Conservation (phyloP, 2,888 invertebrate genomes). For the Rutpela maculata region DNA sequence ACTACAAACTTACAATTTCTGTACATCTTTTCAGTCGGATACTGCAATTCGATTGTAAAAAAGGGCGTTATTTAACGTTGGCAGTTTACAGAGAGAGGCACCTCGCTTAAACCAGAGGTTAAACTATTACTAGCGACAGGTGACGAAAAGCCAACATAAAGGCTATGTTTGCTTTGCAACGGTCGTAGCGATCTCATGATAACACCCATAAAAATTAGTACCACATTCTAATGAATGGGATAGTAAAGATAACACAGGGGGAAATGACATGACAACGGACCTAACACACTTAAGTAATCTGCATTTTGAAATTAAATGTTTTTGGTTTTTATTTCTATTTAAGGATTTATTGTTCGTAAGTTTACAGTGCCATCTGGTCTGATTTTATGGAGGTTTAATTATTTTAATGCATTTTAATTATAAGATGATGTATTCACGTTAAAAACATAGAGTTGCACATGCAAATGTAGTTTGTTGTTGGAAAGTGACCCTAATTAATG, state of each 20-base stretch:
- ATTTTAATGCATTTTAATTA: slow-evolving; percentile 3
- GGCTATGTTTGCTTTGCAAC: slow-evolving; percentile 59
- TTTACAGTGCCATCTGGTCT: slow-evolving; percentile 16
- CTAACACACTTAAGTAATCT: slow-evolving; percentile 12
- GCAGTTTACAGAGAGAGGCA: slow-evolving; percentile 5
- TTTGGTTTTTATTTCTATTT: slow-evolving; percentile 1
- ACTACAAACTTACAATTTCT: not conserved
- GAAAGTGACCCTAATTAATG: not conserved
- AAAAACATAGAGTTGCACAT: not conserved
- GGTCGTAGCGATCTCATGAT: slow-evolving; percentile 54
- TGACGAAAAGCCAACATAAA: slow-evolving; percentile 60
- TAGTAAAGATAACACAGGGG: slow-evolving; percentile 21
- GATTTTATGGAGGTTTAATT: slow-evolving; percentile 2
- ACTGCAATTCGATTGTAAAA: not conserved
- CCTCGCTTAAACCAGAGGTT: slow-evolving; percentile 13
- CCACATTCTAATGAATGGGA: slow-evolving; percentile 48
- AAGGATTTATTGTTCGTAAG: not conserved
- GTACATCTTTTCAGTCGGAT: not conserved
- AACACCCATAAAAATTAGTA: slow-evolving; percentile 58
- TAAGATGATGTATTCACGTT: not conserved
- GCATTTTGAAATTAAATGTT: slow-evolving; percentile 22
- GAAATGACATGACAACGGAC: slow-evolving; percentile 33
- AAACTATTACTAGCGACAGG: slow-evolving; percentile 53
- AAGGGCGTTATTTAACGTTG: slow-evolving; percentile 20
- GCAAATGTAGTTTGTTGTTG: not conserved